Evolutionary conservation across 2,888 invertebrate genomes (phyloP), one percentile per base, ranked within the genome.

Genomic region (Therioaphis trifolii): DNA sequence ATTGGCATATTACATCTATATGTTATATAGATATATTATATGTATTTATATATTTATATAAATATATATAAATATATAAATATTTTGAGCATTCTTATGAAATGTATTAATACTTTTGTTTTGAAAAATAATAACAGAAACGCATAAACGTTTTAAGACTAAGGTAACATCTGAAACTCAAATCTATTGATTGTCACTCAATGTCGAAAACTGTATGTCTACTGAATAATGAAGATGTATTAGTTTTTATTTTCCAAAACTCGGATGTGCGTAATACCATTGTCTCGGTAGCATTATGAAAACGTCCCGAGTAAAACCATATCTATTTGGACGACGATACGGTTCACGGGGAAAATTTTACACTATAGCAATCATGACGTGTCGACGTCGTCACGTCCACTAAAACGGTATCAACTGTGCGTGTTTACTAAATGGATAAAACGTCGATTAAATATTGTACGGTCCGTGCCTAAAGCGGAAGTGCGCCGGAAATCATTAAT

Each of bases 151-250:
- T 49, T 68, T 21, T 27, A 72, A 79, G 27, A 69, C 43, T 79
- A 69, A 69, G 55, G 69, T 80, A 74, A 82, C 74, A 46, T 40
- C 40, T 74, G 72, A 63, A 72, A 82, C 49, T 71, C 63, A 24
- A 63, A 74, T 74, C 63, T 72, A 66, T 82, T 82, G 82, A 82
- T 82, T 82, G 82, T 82, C 82, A 74, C 55, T 80, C 46, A 72
- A 49, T 58, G 55, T 79, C 43, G 11, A 79, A 58, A 77, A 77
- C 29, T n/a, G 15, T 63, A 27, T 21, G 4, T 49, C 76, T 76
- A 76, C 63, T 76, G 5, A 58, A 58, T 49, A 15, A 46, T 14
- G 21, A 76, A 46, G n/a, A 35, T 46, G 21, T 55, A 55, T 24
- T 40, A 40, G 4, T 72, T 55, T 43, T n/a, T n/a, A n/a, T n/a